Evolutionary conservation across 2,113 vertebrate species (phyloP).

Genomic region (Neotoma lepida): DNA sequence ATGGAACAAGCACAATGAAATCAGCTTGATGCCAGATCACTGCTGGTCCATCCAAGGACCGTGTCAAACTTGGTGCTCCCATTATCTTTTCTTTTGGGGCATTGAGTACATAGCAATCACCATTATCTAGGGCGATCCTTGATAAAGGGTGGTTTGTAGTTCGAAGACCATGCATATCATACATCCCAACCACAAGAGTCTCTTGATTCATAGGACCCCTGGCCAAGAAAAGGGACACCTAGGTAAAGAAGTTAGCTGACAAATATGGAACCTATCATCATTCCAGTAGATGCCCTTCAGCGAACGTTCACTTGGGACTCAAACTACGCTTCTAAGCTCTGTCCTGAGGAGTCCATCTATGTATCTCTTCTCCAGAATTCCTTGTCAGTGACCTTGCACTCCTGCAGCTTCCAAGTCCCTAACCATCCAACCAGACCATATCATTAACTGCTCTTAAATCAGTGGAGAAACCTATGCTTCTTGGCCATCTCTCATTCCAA

Average conservation of each 20-base stretch:
- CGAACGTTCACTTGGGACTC: not conserved
- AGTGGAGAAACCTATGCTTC: not conserved
- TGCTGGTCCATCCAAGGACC: not conserved
- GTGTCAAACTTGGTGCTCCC: not conserved
- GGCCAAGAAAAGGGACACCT: not conserved
- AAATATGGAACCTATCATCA: not conserved
- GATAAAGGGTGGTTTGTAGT: not conserved
- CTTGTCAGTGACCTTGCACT: not conserved
- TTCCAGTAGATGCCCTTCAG: not conserved
- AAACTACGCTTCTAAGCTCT: not conserved
- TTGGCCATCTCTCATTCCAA: not conserved
- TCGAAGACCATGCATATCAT: not conserved
- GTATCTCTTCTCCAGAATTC: not conserved
- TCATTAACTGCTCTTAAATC: constrained; percentile 1
- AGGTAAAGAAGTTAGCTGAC: not conserved
- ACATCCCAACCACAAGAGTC: not conserved
- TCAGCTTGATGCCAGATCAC: not conserved
- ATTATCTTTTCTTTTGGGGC: not conserved
- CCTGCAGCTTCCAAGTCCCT: not conserved
- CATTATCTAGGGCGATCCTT: not conserved
- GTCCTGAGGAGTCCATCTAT: not conserved
- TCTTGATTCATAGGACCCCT: not conserved
- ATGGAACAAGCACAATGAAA: not conserved
- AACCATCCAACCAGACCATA: not conserved
- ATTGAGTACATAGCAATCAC: not conserved